Evolutionary conservation across 2,797 vertebrate genomes (phyloP), one percentile per base, ranked within the genome.

Genomic region (Microctenopoma steveboyesi): DNA sequence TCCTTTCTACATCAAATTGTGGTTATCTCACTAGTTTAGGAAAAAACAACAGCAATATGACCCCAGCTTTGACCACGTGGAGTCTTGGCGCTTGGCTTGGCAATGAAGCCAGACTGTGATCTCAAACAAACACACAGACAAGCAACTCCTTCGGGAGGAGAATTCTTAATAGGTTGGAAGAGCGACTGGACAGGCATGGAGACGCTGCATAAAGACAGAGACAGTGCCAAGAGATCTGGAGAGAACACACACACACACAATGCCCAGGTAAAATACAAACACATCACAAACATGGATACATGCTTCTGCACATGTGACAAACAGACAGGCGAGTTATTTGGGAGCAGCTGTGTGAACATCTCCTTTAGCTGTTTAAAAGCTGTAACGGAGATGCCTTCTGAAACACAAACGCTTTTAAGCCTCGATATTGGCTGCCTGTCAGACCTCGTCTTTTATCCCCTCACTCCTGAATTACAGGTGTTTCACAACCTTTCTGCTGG

Each of bases 331-430:
- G 63, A 60, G 72, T 76, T 79, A 77, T 78, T 73, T 77, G 82
- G 86, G 82, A 90, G 87, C 91, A 90, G 85, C 84, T 91, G 88
- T 71, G 88, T 80, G 67, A 88, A 83, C 73, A 63, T 82, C 74
- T 88, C 74, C 52, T 86, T 78, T 75, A 71, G 62, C 73, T 64
- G 67, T 72, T 70, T 71, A 79, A 86, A 67, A 81, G 70, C 51
- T 68, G 78, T 60, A 54, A 71, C 74, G 57, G 56, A 75, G 39
- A 62, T 55, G n/a, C 68, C 67, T 4, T 46, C 69, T 81, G 71
- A 87, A 64, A 76, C 62, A 75, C 48, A 85, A 72, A 81, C 70
- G 76, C 68, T 77, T 58, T 69, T 57, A 18, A 74, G 56, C 57
- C 22, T 67, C 57, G 42, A 51, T 72, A 74, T 55, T 40, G 59